phyloP scores from a whole-genome alignment of 2,888 invertebrate genomes.

The Cephus spinipes region DNA sequence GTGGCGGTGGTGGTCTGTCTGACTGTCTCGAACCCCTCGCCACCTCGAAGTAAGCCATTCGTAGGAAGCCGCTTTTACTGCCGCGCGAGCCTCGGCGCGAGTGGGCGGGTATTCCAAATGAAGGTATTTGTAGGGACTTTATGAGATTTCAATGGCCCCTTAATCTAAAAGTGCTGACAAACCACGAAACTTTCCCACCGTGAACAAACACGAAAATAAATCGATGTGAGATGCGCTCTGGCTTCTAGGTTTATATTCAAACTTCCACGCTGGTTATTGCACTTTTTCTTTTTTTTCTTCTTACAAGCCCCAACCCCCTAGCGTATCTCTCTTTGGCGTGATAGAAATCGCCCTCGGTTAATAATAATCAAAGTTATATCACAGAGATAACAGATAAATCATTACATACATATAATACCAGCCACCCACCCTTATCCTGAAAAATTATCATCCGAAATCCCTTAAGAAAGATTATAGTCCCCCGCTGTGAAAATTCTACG shows the following conservation, averaged over 20 bases:
- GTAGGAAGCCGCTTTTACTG: conserved; percentile 47
- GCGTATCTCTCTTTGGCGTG: background rate
- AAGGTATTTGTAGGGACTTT: conserved; percentile 61
- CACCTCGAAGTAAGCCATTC: conserved; percentile 37
- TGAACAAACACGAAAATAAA: conserved; percentile 66
- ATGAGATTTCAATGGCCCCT: conserved; percentile 62
- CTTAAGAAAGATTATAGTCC: background rate
- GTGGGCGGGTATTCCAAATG: conserved; percentile 52
- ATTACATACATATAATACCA: background rate
- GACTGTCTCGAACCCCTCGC: conserved; percentile 26
- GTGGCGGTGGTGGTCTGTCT: background rate
- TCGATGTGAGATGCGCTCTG: conserved; percentile 54
- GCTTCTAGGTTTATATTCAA: conserved; percentile 62
- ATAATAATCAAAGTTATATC: conserved; percentile 36
- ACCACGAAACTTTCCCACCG: conserved; percentile 63
- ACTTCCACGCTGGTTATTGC: conserved; percentile 52
- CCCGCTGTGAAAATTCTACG: background rate
- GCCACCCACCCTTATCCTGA: background rate
- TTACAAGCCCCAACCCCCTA: background rate
- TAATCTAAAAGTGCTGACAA: conserved; percentile 66
- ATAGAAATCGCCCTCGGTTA: conserved; percentile 3
- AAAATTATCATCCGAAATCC: background rate
- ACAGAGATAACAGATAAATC: conserved; percentile 21
- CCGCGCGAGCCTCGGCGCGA: conserved; percentile 17
- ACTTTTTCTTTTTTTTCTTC: conserved; percentile 27